Conservation (phyloP, 2,888 invertebrate species). For the Tachystola acroxantha region DNA sequence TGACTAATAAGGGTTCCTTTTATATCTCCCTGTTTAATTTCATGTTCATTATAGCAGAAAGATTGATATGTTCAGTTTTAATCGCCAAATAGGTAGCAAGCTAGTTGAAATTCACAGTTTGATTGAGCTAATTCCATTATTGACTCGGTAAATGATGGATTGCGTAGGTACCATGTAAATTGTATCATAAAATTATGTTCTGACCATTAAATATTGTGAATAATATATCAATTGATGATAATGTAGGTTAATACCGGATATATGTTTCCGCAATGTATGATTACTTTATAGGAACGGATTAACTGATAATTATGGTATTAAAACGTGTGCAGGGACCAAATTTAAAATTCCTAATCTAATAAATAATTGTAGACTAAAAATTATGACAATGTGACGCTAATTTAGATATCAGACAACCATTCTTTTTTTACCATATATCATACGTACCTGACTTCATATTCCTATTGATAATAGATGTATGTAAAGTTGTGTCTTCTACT, state of each 20-base stretch:
- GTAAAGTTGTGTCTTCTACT: slow-evolving; percentile 6
- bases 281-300: too few species aligned
- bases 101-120: neutral
- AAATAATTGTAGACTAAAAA: neutral
- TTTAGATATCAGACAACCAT: neutral
- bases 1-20: too few species aligned
- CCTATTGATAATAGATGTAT: neutral
- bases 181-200: slow-evolving; percentile 4
- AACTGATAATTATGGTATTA: too few species aligned
- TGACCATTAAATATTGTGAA: slow-evolving; percentile 4
- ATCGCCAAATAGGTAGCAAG: too few species aligned
- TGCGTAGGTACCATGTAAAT: neutral
- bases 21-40: too few species aligned
- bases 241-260: too few species aligned
- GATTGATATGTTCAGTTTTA: too few species aligned
- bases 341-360: neutral
- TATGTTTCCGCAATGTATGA: too few species aligned
- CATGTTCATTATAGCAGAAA: too few species aligned
- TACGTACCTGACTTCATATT: slow-evolving; percentile 3
- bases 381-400: neutral
- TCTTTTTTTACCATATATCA: too few species aligned
- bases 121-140: neutral
- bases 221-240: too few species aligned
- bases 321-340: too few species aligned
- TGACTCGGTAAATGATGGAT: neutral